Base-by-base conservation (phyloP, 1,140 invertebrate genomes). In the Monomorium pharaonis region DNA sequence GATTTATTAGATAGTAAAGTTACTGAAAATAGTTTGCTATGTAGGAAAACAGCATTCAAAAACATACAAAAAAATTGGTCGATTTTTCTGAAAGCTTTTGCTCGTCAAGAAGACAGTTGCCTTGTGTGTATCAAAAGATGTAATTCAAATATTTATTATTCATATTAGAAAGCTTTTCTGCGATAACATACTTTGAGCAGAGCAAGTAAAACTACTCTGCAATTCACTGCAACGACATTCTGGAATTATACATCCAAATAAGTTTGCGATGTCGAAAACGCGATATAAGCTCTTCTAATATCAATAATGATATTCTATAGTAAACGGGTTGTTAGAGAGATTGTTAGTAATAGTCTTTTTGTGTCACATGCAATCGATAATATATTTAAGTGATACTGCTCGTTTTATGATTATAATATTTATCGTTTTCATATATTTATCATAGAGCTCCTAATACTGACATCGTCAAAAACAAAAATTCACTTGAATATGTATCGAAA, bases 371-470 rank as follows among this genome's bases (percentile, higher is more conserved):
- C 49, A 63, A 56, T 65, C 24, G 33, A 51, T 60, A 69, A 12
- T 60, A 86, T 42, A 58, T 49, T 51, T 85, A 85, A 72, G 24
- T 47, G 27, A 88, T 62, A 70, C 63, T 58, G 21, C 16, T 37
- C 4, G 7, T 37, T n/a, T n/a, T 37, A 37, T 7, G 37, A 6
- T 37, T 84, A 54, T 21, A 30, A 67, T 77, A 69, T 42, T 70
- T 84, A 44, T 63, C 7, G 0, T 75, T 74, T 49, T 85, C n/a
- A 87, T 81, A 88, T 51, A 54, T 86, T 75, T 47, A 42, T 49
- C 67, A 27, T 49, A 51, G 47, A 74, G 47, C 51, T 44, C 21
- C 49, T 88, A 85, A 88, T 78, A 78, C 72, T 80, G 74, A 67
- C 47, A 14, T 85, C 27, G 44, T 24, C 74, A n/a, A 14, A 37